Evolutionary conservation across 35 echinoderm and acorn worm genomes (phyloP).

Genomic region (Acanthaster planci): DNA sequence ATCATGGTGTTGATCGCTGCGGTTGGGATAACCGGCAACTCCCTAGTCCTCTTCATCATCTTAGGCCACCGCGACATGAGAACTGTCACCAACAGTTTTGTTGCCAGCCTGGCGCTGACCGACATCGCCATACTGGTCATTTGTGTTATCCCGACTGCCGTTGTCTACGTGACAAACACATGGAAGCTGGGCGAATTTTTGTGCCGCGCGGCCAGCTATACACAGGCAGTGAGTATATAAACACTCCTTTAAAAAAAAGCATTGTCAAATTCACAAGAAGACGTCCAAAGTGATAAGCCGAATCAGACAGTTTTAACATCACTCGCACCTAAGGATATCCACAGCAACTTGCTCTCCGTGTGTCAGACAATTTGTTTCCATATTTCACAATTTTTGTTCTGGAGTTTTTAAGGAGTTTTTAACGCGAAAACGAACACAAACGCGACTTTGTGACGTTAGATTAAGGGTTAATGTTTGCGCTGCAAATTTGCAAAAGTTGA

Average conservation of each 20-base stretch:
- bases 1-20: constrained; percentile 31
- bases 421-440: too few species aligned
- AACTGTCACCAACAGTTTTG: constrained; percentile 95
- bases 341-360: background rate
- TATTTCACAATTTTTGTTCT: too few species aligned
- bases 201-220: constrained; percentile 69
- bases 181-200: constrained; percentile 70
- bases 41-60: constrained; percentile 79
- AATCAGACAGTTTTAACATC: background rate
- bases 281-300: background rate
- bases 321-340: background rate
- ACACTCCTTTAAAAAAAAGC: too few species aligned
- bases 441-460: too few species aligned
- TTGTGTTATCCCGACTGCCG: constrained; percentile 66
- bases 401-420: too few species aligned
- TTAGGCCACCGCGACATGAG: constrained; percentile 87
- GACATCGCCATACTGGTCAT: constrained; percentile 76
- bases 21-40: constrained; percentile 77
- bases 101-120: constrained; percentile 76
- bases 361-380: background rate
- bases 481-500: too few species aligned
- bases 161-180: background rate
- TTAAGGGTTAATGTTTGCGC: too few species aligned
- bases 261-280: background rate
- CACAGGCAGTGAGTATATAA: constrained; percentile 80